Evolutionary conservation across 1,140 invertebrate species (phyloP).

Genomic region (Drosophila ananassae): DNA sequence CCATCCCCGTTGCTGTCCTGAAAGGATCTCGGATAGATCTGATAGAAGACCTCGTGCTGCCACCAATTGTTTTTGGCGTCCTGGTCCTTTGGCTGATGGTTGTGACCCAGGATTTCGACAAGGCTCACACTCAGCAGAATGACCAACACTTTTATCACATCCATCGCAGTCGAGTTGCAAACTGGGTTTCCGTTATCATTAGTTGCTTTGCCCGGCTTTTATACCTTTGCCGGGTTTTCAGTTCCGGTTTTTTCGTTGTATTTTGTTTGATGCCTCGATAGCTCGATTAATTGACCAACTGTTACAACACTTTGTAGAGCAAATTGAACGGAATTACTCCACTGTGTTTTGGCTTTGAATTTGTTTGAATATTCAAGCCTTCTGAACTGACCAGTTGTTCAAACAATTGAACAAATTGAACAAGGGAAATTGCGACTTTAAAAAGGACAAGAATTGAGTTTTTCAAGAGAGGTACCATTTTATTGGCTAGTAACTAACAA

Average conservation of each 20-base stretch:
- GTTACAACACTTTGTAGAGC: slow-evolving; percentile 19
- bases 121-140: slow-evolving; percentile 25
- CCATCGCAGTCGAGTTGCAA: slow-evolving; percentile 41
- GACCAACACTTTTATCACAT: slow-evolving; percentile 11
- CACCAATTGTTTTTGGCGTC: slow-evolving; percentile 57
- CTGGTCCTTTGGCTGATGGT: slow-evolving; percentile 6
- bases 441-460: not conserved
- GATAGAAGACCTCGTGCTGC: slow-evolving; percentile 70
- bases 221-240: slow-evolving; percentile 42
- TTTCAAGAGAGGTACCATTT: too few relatives aligned
- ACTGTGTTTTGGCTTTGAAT: slow-evolving; percentile 6
- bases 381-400: slow-evolving; percentile 31
- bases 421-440: not conserved
- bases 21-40: slow-evolving; percentile 71
- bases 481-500: too few relatives aligned
- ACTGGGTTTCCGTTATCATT: slow-evolving; percentile 29
- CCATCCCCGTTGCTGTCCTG: slow-evolving; percentile 68
- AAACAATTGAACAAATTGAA: slow-evolving; percentile 34
- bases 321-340: slow-evolving; percentile 29
- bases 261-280: slow-evolving; percentile 26
- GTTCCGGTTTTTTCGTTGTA: slow-evolving; percentile 47
- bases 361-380: slow-evolving; percentile 14
- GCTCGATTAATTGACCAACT: slow-evolving; percentile 62
- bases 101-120: not conserved
- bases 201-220: slow-evolving; percentile 34